These are phyloP conservation scores for Pseudopodoces humilis DNA, from an alignment of 2,113 vertebrate species.

Conservation along the genomic window DNA sequence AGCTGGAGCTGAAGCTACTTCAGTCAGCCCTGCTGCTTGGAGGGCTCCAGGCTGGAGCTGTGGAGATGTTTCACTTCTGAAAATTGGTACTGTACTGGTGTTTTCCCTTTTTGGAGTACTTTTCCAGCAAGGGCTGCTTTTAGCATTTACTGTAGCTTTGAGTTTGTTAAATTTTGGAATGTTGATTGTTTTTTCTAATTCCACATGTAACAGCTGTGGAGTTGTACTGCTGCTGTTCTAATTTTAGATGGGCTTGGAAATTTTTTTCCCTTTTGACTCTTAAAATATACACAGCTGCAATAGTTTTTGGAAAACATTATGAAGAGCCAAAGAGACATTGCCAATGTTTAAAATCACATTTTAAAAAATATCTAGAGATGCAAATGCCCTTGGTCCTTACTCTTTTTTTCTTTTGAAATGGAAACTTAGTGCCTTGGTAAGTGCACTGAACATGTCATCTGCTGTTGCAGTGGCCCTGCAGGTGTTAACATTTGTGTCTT, in stretches of 20 bases:
- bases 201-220: neutral
- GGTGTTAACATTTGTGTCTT: neutral
- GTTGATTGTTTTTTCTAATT: neutral
- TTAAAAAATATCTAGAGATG: neutral
- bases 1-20: neutral
- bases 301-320: neutral
- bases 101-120: neutral
- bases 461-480: neutral
- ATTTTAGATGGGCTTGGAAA: neutral
- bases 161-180: neutral
- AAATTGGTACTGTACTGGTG: neutral
- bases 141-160: neutral
- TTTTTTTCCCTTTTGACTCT: neutral
- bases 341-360: neutral
- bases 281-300: neutral
- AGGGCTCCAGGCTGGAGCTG: fast-evolving
- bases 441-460: neutral
- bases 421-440: slow-evolving; percentile 40
- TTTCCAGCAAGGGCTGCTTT: neutral
- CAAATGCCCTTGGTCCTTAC: neutral
- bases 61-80: neutral
- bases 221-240: neutral
- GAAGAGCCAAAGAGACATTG: slow-evolving; percentile 27
- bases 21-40: neutral
- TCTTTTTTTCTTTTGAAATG: neutral